These are phyloP conservation scores for Karalla daura DNA, from an alignment of 2,797 vertebrate species.

Conservation along the genomic window DNA sequence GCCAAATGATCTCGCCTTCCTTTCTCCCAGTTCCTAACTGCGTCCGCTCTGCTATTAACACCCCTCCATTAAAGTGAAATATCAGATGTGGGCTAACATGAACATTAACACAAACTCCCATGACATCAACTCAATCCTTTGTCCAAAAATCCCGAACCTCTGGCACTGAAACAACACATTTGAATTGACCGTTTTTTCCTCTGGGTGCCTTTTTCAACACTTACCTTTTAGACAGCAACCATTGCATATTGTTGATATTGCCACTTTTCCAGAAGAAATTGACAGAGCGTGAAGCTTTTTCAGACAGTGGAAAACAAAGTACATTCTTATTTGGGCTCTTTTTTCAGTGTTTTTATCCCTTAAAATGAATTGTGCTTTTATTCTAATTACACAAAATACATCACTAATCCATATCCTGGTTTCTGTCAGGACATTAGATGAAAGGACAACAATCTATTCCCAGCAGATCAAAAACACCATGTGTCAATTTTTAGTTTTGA, in stretches of 20 bases:
- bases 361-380: not conserved
- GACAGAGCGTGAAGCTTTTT: conserved; percentile 12
- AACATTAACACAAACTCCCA: conserved; percentile 64
- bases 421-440: not conserved
- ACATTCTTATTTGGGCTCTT: not conserved
- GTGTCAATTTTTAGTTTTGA: too few relatives aligned
- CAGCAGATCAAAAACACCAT: too few relatives aligned
- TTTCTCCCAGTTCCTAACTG: conserved; percentile 12
- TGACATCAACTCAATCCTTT: conserved; percentile 70
- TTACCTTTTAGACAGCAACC: not conserved
- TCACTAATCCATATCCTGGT: not conserved
- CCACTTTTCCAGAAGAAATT: not conserved
- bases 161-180: conserved; percentile 52
- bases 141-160: conserved; percentile 58
- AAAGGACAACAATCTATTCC: too few relatives aligned
- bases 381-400: too few relatives aligned
- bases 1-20: conserved; percentile 32
- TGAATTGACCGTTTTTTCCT: not conserved
- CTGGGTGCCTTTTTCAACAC: not conserved
- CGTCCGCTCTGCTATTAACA: conserved; percentile 52
- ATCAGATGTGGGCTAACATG: conserved; percentile 65
- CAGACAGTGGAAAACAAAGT: not conserved
- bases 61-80: conserved; percentile 70
- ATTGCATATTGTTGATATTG: not conserved
- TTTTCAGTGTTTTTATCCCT: not conserved